A percentile compares a stretch with the other conserved stretches of the same genome.
Conservation (phyloP, 2,797 vertebrate genomes). For the Mallotus villosus region DNA sequence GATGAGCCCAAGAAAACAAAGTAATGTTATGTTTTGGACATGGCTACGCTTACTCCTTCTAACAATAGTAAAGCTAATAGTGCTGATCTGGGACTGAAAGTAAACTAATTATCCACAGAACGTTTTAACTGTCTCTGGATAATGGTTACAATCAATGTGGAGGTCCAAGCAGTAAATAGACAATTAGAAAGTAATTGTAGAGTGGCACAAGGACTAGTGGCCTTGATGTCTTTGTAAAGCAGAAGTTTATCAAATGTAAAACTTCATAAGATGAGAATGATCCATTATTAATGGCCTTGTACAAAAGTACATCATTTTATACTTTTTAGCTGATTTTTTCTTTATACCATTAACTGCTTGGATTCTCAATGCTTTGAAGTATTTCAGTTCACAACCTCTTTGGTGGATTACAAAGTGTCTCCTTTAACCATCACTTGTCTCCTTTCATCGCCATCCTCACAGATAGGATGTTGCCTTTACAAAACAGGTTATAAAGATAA, state of each 20-base stretch:
- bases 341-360: neutral
- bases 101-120: neutral
- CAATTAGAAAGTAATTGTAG: slow-evolving; percentile 1
- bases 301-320: neutral
- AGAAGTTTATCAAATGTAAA: neutral
- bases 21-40: slow-evolving; percentile 12
- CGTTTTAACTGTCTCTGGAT: neutral
- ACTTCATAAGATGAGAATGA: neutral
- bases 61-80: neutral
- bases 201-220: neutral
- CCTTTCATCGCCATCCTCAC: slow-evolving; percentile 6
- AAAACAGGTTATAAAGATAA: neutral
- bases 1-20: slow-evolving; percentile 5
- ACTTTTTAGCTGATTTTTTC: neutral
- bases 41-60: neutral
- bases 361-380: neutral
- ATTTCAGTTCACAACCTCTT: neutral
- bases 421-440: neutral
- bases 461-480: neutral
- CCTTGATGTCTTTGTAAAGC: neutral
- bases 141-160: neutral
- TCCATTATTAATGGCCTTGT: neutral
- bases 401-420: neutral
- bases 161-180: neutral
- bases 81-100: neutral